phyloP scores from a whole-genome alignment of 2,113 vertebrate species.

The Stigmatopora nigra region DNA sequence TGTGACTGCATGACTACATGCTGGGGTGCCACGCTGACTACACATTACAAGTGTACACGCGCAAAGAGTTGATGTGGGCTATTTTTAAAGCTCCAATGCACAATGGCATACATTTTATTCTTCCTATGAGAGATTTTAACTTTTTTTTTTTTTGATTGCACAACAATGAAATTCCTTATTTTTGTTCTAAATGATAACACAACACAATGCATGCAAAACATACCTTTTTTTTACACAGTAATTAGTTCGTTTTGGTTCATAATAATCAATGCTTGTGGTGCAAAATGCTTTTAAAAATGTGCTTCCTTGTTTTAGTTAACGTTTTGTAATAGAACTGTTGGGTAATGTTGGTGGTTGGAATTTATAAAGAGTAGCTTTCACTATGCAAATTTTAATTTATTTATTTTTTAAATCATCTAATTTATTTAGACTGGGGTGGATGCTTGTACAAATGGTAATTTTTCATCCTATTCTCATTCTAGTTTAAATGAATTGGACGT shows the following conservation, averaged over 20 bases:
- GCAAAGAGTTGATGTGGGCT: not conserved
- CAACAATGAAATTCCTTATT: not conserved
- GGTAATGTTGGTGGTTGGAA: no score
- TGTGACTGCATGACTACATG: not conserved
- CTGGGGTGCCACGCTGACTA: not conserved
- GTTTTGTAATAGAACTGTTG: no score
- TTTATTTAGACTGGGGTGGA: no score
- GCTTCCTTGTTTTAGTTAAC: no score
- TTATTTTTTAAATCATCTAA: no score
- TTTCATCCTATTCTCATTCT: no score
- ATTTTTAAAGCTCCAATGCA: not conserved
- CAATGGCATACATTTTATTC: not conserved
- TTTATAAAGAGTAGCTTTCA: no score
- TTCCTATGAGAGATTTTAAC: not conserved
- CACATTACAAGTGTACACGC: not conserved
- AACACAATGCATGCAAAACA: no score
- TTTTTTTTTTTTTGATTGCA: not conserved
- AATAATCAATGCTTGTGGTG: not conserved
- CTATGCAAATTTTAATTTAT: no score
- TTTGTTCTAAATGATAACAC: not conserved
- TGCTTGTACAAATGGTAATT: no score
- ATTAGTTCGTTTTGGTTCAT: not conserved
- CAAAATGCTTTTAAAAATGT: not conserved
- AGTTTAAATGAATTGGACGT: no score
- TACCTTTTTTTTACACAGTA: not conserved